Base-by-base conservation (phyloP, 1,140 invertebrate species). In the Diabrotica virgifera region DNA sequence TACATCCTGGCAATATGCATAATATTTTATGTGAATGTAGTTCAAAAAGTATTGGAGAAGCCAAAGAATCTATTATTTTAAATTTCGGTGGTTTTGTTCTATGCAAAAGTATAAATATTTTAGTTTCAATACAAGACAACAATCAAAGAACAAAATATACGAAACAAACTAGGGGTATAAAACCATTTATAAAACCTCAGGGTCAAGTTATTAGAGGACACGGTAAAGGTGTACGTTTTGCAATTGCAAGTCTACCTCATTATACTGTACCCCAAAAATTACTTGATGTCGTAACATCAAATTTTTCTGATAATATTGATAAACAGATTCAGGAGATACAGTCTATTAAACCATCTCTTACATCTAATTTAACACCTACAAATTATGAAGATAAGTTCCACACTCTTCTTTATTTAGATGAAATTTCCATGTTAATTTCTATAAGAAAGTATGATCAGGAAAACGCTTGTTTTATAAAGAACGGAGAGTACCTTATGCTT, bases 381-480 rank as follows among this genome's bases (percentile, higher is more conserved):
- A 89, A 85, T 72, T 91, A 90, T 70, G 80, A 72, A 64, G 79
- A 86, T 24, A 82, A 83, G 72, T 93, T 95, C 77, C 85, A 89
- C 59, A 76, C 82, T 13, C 79, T 95, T 35, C 72, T 96, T 3
- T 88, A 90, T 76, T 79, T 95, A 46, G 93, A 96, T 78, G 93
- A 95, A 83, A 85, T 90, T 51, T 80, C 84, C 72, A 80, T 83
- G 65, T 84, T 84, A 35, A 77, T 90, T 12, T 79, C 83, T 60
- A 85, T 94, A 62, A 83, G 86, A 66, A 82, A 84, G 64, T 94
- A 89, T 78, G 87, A 92, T 77, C 84, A 89, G 67, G 78, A 85
- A 50, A 84, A 84, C 66, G 87, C 85, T 7, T 81, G 83, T 66
- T 84, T 96, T 68, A 82, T 82, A 60, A 80, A 73, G 6, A 81